phyloP scores from a whole-genome alignment of 2,888 invertebrate genomes.

The Drosophila robusta region DNA sequence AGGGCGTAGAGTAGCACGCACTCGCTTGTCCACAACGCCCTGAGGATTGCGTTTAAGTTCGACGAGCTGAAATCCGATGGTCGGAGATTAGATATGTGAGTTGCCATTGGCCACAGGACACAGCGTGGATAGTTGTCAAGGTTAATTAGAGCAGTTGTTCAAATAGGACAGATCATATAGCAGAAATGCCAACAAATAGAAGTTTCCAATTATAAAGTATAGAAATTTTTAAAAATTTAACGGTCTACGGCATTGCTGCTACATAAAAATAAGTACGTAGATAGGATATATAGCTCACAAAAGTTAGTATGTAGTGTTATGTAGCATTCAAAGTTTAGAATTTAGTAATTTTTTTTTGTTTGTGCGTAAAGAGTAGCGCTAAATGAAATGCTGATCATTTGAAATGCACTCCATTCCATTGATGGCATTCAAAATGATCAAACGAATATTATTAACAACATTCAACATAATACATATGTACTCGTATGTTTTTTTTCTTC shows the following conservation, averaged over 20 bases:
- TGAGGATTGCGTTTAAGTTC: conserved; percentile 94
- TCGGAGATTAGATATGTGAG: conserved; percentile 15
- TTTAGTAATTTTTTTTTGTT: conserved; percentile 43
- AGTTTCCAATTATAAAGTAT: not conserved
- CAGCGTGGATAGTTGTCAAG: conserved; percentile 49
- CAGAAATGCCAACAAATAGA: conserved; percentile 10
- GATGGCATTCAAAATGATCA: conserved; percentile 48
- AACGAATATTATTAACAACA: conserved; percentile 46
- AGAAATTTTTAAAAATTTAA: not conserved
- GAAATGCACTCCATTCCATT: conserved; percentile 4
- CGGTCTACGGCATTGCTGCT: conserved; percentile 28
- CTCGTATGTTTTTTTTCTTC: conserved; percentile 15
- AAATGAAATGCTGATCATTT: conserved; percentile 49
- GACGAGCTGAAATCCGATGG: conserved; percentile 88
- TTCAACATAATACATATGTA: conserved; percentile 46
- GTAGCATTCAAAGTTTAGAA: conserved; percentile 69
- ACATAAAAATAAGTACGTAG: conserved; percentile 5
- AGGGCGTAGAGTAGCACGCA: conserved; percentile 94
- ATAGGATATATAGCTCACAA: conserved; percentile 18
- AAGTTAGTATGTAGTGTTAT: conserved; percentile 75
- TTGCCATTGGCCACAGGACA: not conserved
- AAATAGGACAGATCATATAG: conserved; percentile 23
- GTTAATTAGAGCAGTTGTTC: conserved; percentile 26
- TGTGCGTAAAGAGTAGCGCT: conserved; percentile 48
- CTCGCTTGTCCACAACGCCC: conserved; percentile 92